A percentile compares a stretch with the other conserved stretches of the same genome.
These are phyloP conservation scores for Eupsittula cactorum DNA, from an alignment of 2,113 vertebrate genomes.

Conservation along the genomic window DNA sequence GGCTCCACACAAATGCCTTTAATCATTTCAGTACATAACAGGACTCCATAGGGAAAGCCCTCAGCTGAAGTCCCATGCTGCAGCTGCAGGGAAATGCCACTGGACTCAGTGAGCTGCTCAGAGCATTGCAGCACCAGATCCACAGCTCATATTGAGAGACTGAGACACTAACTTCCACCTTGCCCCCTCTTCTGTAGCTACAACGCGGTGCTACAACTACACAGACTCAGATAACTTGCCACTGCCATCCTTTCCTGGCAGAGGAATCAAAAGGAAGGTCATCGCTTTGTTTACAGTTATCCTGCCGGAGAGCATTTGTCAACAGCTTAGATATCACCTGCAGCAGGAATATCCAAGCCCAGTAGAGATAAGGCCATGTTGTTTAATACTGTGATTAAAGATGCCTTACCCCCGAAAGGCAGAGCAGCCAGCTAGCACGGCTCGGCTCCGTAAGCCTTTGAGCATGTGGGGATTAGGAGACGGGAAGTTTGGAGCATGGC, in stretches of 20 bases:
- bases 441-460: not conserved
- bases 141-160: not conserved
- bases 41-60: not conserved
- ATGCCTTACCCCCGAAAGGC: not conserved
- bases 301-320: constrained; percentile 32
- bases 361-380: not conserved
- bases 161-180: not conserved
- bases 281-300: not conserved
- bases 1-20: not conserved
- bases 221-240: not conserved
- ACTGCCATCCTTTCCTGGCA: not conserved
- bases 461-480: constrained; percentile 1
- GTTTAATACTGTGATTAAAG: constrained; percentile 16
- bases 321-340: constrained; percentile 47
- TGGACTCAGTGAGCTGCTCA: not conserved
- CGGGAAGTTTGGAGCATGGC: not conserved
- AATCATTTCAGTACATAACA: rapidly evolving
- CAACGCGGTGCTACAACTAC: not conserved
- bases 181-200: not conserved
- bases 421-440: not conserved
- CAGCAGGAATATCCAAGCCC: constrained; percentile 53
- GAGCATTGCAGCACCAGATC: not conserved
- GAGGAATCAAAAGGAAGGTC: not conserved
- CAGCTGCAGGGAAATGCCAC: rapidly evolving
- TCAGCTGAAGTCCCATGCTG: rapidly evolving